These are phyloP conservation scores for Troilus luridus DNA, from an alignment of 2,888 invertebrate genomes.

Conservation along the genomic window DNA sequence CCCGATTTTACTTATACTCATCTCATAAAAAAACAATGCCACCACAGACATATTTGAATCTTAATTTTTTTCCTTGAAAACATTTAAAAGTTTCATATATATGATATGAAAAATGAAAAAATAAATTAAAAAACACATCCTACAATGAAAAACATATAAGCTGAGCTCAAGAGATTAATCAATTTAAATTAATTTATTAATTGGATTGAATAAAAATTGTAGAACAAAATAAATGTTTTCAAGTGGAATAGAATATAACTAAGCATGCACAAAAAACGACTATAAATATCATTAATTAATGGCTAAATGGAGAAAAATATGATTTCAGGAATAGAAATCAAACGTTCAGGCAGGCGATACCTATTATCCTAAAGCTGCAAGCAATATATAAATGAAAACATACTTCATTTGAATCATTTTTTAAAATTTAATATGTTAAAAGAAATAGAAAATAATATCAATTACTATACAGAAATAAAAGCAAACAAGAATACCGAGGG, in stretches of 20 bases:
- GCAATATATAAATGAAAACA: constrained; percentile 47
- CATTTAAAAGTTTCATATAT: neutral
- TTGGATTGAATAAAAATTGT: constrained; percentile 46
- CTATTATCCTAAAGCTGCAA: constrained; percentile 49
- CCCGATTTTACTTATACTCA: constrained; percentile 12
- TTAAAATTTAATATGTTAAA: neutral
- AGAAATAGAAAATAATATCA: constrained; percentile 23
- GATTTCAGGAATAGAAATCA: constrained; percentile 34
- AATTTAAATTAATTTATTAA: constrained; percentile 54
- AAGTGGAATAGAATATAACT: constrained; percentile 52
- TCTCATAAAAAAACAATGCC: neutral
- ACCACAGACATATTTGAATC: constrained; percentile 45
- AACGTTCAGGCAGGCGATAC: constrained; percentile 44
- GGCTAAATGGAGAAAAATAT: constrained; percentile 22
- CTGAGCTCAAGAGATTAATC: constrained; percentile 51
- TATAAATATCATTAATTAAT: constrained; percentile 50
- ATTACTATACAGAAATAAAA: neutral
- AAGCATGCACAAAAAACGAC: constrained; percentile 57
- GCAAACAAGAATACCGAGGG: constrained; percentile 6
- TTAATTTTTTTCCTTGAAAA: constrained; percentile 43
- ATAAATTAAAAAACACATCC: constrained; percentile 48
- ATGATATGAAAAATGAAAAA: constrained; percentile 35
- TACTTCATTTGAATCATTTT: constrained; percentile 6
- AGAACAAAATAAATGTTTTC: constrained; percentile 42
- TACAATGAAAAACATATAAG: constrained; percentile 35